phyloP scores from a whole-genome alignment of 2,113 vertebrate species.

The Pimephales promelas region DNA sequence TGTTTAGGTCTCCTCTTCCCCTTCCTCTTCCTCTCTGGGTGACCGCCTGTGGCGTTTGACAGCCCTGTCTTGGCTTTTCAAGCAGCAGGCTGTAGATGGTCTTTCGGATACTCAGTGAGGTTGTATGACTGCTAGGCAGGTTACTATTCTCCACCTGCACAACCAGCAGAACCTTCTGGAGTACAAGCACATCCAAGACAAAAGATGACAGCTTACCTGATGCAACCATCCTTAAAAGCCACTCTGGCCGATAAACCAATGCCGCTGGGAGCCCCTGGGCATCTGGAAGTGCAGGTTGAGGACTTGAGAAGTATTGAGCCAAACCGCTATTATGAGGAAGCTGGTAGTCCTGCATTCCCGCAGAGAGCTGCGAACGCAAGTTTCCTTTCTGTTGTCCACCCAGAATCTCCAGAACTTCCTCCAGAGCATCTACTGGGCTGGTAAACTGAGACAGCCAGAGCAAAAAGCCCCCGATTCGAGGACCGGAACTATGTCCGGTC shows the following conservation, averaged over 20 bases:
- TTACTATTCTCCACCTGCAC: conserved; percentile 90
- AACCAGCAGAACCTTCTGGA: conserved; percentile 80
- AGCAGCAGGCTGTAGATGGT: conserved; percentile 82
- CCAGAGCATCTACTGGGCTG: conserved; percentile 73
- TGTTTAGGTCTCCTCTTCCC: neutral
- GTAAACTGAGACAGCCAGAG: conserved; percentile 83
- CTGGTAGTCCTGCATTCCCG: conserved; percentile 82
- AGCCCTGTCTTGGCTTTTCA: neutral
- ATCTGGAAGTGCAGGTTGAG: conserved; percentile 54
- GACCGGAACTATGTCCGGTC: conserved; percentile 62
- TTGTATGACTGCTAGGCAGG: conserved; percentile 78
- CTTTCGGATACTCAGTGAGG: conserved; percentile 80
- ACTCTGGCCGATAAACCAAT: conserved; percentile 71
- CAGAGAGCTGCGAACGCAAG: conserved; percentile 70
- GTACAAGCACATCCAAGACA: conserved; percentile 78
- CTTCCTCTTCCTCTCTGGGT: conserved; percentile 45
- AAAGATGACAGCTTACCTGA: conserved; percentile 78
- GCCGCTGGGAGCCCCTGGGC: conserved; percentile 48
- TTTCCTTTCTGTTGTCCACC: conserved; percentile 58
- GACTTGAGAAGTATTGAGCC: conserved; percentile 78
- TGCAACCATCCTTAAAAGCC: conserved; percentile 72
- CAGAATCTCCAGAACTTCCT: conserved; percentile 66
- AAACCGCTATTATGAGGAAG: conserved; percentile 72
- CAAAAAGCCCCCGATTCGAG: conserved; percentile 80
- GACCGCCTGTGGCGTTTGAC: neutral